Base-by-base conservation (phyloP, 2,113 vertebrate genomes). In the Equus przewalskii region DNA sequence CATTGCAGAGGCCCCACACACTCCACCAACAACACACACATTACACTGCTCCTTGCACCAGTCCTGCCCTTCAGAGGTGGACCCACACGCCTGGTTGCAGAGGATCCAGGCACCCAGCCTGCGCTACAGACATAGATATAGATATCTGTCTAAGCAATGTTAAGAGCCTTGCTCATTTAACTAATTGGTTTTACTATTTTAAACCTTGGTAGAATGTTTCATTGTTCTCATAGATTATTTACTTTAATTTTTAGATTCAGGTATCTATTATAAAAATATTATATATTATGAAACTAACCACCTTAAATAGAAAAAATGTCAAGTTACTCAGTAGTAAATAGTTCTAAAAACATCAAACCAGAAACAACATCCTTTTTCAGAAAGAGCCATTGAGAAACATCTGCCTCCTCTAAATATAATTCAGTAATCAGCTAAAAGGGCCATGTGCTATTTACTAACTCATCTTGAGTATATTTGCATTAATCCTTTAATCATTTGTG, bases 351-450 rank as follows among this genome's bases (percentile, higher is more conserved):
- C 46, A 80, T 97, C 65, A 80, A 79, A 89, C 19, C 18, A 60
- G 36, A 95, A 88, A 79, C 36, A 92, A 44, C 8, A 44, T 84
- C 58, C 26, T 92, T 26, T 79, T 79, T 88, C n/a, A 89, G 18
- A 91, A 13, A 73, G 2, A 75, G 11, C 62, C 9, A 81, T 56
- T 67, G 51, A 54, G 85, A 89, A 89, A 85, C 49, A 94, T 75
- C 65, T 85, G 72, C 24, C 28, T 96, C 84, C 92, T 22, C 44
- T 69, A 87, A 85, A 87, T 54, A 28, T 89, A 85, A 92, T 89
- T 89, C 92, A 54, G 14, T 69, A 85, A 92, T 89, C 84, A 96
- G 10, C 19, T 85, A 80, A 92, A 69, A 60, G 60, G 26, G 15
- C 16, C 36, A 85, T 84, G 72, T 49, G 10, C 33, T 89, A 85